Conservation (phyloP, 2,797 vertebrate species). For the Cyprinodon diabolis region DNA sequence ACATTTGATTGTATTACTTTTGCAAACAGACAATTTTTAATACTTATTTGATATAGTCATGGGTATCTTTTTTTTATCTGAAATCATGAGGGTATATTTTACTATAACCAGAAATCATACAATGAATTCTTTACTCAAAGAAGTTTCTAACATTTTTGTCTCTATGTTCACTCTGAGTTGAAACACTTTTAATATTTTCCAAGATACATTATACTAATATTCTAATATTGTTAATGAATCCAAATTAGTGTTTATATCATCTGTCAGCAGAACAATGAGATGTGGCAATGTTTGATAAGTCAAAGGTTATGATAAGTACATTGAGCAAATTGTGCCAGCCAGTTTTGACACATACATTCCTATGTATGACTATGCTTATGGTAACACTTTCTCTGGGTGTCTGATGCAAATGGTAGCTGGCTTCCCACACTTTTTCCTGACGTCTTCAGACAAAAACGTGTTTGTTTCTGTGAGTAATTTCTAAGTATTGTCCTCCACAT, state of each 20-base stretch:
- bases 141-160: not conserved
- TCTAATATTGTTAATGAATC: not conserved
- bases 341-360: conserved; percentile 42
- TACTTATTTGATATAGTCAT: not conserved
- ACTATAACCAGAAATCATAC: not conserved
- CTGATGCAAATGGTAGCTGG: conserved; percentile 28
- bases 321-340: not conserved
- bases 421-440: conserved; percentile 47
- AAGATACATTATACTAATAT: not conserved
- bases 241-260: not conserved
- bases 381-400: conserved; percentile 36
- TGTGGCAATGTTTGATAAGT: not conserved
- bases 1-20: not conserved
- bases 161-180: not conserved
- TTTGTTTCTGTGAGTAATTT: not conserved
- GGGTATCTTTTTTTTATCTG: not conserved
- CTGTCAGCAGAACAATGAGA: not conserved
- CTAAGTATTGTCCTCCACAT: not conserved
- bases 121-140: too few species aligned
- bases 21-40: not conserved
- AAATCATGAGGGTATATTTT: not conserved
- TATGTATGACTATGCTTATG: conserved; percentile 42
- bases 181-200: too few species aligned
- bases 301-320: conserved; percentile 3
- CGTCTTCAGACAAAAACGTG: conserved; percentile 1